Percentiles rank a stretch among this genome's conserved stretches.
Evolutionary conservation across 1,140 invertebrate species (phyloP).

Genomic region (Holcopasites calliopsidis): DNA sequence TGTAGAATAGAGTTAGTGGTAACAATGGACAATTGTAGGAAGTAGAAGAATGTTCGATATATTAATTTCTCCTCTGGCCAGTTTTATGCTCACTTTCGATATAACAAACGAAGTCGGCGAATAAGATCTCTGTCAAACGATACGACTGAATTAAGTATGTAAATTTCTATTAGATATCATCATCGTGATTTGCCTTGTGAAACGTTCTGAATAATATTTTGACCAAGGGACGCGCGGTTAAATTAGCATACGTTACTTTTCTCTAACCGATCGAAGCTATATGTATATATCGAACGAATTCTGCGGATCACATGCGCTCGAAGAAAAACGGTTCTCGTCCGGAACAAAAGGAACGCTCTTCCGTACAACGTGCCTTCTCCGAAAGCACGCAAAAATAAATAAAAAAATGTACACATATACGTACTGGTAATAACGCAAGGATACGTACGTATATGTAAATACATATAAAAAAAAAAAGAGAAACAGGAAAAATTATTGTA

Average conservation of each 20-base stretch:
- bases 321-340: not conserved
- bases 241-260: conserved; percentile 27
- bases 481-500: not conserved
- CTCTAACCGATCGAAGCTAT: not conserved
- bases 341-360: conserved; percentile 68
- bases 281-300: not conserved
- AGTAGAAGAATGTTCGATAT: not conserved
- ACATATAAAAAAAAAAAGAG: conserved; percentile 11
- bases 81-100: conserved; percentile 23
- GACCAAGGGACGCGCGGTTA: conserved; percentile 31
- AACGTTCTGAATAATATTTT: conserved; percentile 15
- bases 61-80: conserved; percentile 20
- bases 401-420: no score
- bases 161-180: conserved; percentile 1
- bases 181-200: conserved; percentile 32
- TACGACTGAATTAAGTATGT: conserved; percentile 27
- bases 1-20: conserved; percentile 6
- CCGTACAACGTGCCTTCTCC: conserved; percentile 74
- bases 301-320: not conserved
- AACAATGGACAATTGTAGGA: not conserved
- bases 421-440: conserved; percentile 11
- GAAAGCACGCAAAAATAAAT: conserved; percentile 61
- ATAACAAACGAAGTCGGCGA: not conserved
- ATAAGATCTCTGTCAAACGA: conserved; percentile 15
- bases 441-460: conserved; percentile 14